phyloP scores from a whole-genome alignment of 2,797 vertebrate genomes.

The Erethizon dorsatum region DNA sequence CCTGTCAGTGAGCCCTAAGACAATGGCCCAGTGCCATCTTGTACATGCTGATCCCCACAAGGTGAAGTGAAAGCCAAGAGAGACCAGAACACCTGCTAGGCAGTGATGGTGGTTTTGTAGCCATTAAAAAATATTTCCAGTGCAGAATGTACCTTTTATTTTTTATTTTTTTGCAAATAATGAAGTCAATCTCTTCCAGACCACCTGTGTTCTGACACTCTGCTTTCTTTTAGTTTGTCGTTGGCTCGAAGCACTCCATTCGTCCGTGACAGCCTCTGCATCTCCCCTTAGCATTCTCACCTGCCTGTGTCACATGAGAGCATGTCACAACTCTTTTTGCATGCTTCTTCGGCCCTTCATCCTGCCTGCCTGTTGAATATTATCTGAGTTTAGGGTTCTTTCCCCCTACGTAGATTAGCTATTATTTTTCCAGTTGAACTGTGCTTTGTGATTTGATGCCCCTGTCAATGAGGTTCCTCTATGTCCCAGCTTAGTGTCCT shows the following conservation, averaged over 20 bases:
- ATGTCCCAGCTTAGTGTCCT: conserved; percentile 48
- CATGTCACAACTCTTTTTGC: neutral
- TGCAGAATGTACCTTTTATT: neutral
- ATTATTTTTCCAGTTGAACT: conserved; percentile 63
- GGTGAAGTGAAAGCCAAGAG: neutral
- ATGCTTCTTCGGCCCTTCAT: neutral
- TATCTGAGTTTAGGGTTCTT: conserved; percentile 21
- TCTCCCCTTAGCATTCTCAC: neutral
- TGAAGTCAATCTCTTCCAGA: neutral
- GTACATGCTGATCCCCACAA: neutral
- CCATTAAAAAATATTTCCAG: neutral
- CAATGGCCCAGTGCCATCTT: neutral
- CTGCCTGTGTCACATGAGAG: neutral
- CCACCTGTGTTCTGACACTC: neutral
- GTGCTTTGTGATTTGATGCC: conserved; percentile 58
- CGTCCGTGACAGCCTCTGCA: too few relatives aligned
- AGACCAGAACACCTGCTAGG: neutral
- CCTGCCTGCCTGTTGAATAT: neutral
- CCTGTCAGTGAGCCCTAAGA: neutral
- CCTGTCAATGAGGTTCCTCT: neutral
- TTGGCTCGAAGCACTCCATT: accelerated
- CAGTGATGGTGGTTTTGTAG: neutral
- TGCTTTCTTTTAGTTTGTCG: neutral
- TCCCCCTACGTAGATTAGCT: conserved; percentile 39
- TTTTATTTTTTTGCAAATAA: neutral